Percentiles rank a stretch among this genome's conserved stretches.
These are phyloP conservation scores for Osmerus eperlanus DNA, from an alignment of 2,113 vertebrate species.

Conservation along the genomic window DNA sequence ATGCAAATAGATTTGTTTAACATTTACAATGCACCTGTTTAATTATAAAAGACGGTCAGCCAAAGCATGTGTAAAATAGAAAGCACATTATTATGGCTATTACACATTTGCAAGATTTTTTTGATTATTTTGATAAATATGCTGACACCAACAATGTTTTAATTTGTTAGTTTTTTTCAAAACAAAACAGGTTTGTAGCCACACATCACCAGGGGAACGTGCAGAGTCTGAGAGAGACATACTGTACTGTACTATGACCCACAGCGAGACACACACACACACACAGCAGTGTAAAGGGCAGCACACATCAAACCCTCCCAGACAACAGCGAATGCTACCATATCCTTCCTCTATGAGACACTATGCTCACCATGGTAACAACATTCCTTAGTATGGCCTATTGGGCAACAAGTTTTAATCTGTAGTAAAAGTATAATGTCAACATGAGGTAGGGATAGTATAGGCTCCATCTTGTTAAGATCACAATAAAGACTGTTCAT, in stretches of 20 bases:
- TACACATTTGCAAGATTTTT: no score
- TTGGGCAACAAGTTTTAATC: neutral
- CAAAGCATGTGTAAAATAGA: no score
- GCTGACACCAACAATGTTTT: no score
- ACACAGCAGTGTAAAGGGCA: constrained; percentile 21
- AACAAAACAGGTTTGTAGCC: neutral
- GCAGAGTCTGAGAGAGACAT: constrained; percentile 16
- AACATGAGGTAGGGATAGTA: no score
- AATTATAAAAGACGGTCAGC: neutral
- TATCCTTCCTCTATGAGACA: neutral
- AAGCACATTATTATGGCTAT: no score
- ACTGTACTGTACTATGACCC: constrained; percentile 3
- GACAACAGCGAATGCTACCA: constrained; percentile 23
- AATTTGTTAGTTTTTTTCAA: no score
- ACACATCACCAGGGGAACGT: constrained; percentile 25
- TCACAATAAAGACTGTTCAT: no score
- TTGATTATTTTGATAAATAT: no score
- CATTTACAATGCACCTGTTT: neutral
- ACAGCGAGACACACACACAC: constrained; percentile 4
- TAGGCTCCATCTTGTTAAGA: no score
- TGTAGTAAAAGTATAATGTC: no score
- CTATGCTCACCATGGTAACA: neutral
- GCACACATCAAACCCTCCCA: constrained; percentile 33
- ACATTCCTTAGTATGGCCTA: neutral
- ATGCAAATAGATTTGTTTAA: neutral